phyloP scores from a whole-genome alignment of 2,113 vertebrate genomes.

The Gila orcuttii region DNA sequence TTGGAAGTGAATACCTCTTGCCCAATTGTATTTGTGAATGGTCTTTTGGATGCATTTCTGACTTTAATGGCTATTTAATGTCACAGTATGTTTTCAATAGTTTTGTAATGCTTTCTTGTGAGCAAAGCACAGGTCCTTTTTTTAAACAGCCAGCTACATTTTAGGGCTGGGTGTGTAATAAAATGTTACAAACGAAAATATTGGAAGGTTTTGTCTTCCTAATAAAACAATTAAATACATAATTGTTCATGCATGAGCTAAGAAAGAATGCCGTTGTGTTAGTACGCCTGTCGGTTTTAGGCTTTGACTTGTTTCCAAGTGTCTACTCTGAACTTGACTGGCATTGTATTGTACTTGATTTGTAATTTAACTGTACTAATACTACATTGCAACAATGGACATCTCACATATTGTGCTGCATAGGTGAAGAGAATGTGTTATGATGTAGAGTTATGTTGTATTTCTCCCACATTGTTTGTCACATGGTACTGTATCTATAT shows the following conservation, averaged over 20 bases:
- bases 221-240: constrained; percentile 64
- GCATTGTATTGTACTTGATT: constrained; percentile 59
- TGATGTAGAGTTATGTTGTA: constrained; percentile 69
- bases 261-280: constrained; percentile 58
- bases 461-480: constrained; percentile 67
- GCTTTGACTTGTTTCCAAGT: constrained; percentile 61
- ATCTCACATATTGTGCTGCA: constrained; percentile 57
- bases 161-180: constrained; percentile 32
- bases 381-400: constrained; percentile 60
- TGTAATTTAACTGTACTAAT: constrained; percentile 58
- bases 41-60: constrained; percentile 33
- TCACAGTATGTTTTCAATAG: constrained; percentile 38
- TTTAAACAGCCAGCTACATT: constrained; percentile 22
- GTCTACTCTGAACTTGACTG: constrained; percentile 60
- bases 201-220: constrained; percentile 64
- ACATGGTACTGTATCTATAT: constrained; percentile 75
- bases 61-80: constrained; percentile 41
- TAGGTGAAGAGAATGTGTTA: constrained; percentile 64
- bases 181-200: constrained; percentile 37
- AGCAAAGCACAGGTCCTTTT: constrained; percentile 49
- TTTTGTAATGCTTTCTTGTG: constrained; percentile 36
- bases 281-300: constrained; percentile 60
- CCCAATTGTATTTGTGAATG: constrained; percentile 30
- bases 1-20: constrained; percentile 22
- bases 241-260: constrained; percentile 68